phyloP scores from a whole-genome alignment of 1,140 invertebrate genomes.

The Sycophila sp. region DNA sequence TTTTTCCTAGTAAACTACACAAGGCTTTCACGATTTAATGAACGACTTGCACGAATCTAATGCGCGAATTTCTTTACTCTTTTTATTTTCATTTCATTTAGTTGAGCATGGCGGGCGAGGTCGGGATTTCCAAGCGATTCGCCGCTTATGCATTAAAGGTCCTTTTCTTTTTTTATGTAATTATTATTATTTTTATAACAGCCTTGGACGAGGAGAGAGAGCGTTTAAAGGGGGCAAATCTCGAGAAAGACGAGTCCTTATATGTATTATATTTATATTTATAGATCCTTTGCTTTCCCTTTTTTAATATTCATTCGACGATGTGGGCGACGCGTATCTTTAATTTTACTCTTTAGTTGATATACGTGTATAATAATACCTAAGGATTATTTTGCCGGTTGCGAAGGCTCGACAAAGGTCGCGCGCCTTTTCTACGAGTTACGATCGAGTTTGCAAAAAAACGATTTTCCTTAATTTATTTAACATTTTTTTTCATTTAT shows the following conservation, averaged over 20 bases:
- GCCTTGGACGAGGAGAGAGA: constrained; percentile 16
- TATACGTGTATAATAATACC: constrained; percentile 4
- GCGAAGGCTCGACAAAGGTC: neutral
- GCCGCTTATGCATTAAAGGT: too few relatives aligned
- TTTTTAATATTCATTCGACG: too few relatives aligned
- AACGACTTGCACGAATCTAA: constrained; percentile 57
- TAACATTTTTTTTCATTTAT: constrained; percentile 7
- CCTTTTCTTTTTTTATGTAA: constrained; percentile 22
- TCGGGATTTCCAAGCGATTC: constrained; percentile 19
- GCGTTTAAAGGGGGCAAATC: constrained; percentile 33
- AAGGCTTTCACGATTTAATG: constrained; percentile 53
- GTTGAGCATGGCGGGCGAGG: constrained; percentile 46
- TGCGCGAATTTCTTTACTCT: constrained; percentile 49
- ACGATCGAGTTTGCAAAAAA: constrained; percentile 17
- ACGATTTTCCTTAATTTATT: constrained; percentile 11
- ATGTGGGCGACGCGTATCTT: constrained; percentile 1
- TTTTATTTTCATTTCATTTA: too few relatives aligned
- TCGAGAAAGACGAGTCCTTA: constrained; percentile 32
- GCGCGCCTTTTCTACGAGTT: neutral
- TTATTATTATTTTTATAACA: constrained; percentile 31
- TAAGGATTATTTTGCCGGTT: constrained; percentile 7
- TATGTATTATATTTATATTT: constrained; percentile 2
- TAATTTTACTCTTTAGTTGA: neutral
- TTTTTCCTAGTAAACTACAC: constrained; percentile 54
- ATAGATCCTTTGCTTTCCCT: neutral